Base-by-base conservation (phyloP, 2,113 vertebrate genomes). In the Engraulis encrasicolus region DNA sequence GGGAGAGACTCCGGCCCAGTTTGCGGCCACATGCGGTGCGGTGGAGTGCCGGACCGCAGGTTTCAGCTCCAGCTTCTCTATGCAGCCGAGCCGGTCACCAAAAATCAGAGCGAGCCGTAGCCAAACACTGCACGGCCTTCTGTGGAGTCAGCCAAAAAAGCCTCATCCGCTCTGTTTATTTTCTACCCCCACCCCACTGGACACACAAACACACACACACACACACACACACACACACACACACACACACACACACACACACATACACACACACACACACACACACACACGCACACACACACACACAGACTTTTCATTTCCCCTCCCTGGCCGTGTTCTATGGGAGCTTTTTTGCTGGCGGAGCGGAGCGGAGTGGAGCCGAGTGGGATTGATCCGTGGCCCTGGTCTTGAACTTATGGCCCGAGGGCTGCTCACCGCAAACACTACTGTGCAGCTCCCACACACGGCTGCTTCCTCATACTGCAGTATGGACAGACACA, bases 401-500 rank as follows among this genome's bases (percentile, higher is more conserved):
- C 86, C 82, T 88, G 38, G 78, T 92, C 89, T 92, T 91, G 92
- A 93, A 92, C 92, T 87, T 84, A 38, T 87, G 90, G 90, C 93
- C 92, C 61, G 23, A 90, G 92, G 92, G 91, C 91, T 89, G 88
- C 91, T 93, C 89, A 90, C 86, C 89, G 86, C 90, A 93, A 92
- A 92, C 91, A 94, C 52, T n/a, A n/a, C n/a, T 54, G 83, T 71
- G 50, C 85, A 83, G 89, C 89, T 88, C 82, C 89, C 88, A 88
- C 81, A 87, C 89, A 86, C 88, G n/a, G n/a, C 86, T 91, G 89
- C 90, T 85, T 88, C 81, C 54, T 79, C 50, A 78, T 79, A 81
- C 84, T 86, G 81, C 81, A 88, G 58, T 86, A 48, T 23, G 77
- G 19, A 48, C 85, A 81, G 37, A 85, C 80, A 78, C 78, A 79